A percentile compares a stretch with the other conserved stretches of the same genome.
Evolutionary conservation across 2,888 invertebrate species (phyloP).

Genomic region (Cosmia pyralina): DNA sequence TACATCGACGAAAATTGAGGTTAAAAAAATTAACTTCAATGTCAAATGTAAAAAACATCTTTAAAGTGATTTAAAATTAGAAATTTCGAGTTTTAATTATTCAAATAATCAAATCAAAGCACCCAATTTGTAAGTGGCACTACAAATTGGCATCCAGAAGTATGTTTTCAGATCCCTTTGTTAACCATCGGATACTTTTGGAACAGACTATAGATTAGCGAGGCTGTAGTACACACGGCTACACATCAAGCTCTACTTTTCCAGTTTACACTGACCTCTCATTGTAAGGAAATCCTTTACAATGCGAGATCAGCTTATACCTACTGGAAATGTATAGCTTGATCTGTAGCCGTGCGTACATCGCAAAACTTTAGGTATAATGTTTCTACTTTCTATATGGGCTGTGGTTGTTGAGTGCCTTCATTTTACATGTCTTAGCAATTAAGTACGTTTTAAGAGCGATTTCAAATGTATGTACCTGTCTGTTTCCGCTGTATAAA

Average conservation of each 20-base stretch:
- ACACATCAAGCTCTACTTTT: no score
- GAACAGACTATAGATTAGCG: not conserved
- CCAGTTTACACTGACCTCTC: no score
- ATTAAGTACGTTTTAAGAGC: slow-evolving; percentile 1
- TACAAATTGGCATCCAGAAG: not conserved
- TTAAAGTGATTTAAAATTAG: no score
- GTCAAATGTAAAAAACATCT: no score
- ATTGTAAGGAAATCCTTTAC: no score
- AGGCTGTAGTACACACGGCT: not conserved
- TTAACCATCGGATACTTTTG: not conserved
- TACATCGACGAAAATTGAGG: no score
- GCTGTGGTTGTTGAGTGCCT: slow-evolving; percentile 17
- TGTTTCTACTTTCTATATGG: not conserved
- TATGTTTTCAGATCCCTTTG: not conserved
- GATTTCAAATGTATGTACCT: not conserved
- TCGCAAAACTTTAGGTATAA: slow-evolving; percentile 22
- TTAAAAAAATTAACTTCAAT: no score
- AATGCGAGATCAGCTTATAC: no score
- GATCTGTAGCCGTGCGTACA: no score
- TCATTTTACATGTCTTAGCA: slow-evolving; percentile 20
- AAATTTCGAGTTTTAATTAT: not conserved
- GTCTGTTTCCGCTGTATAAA: not conserved
- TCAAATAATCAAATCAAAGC: not conserved
- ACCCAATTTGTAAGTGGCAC: not conserved
- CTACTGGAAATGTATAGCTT: no score